phyloP scores from a whole-genome alignment of 2,888 invertebrate genomes.

The Acronicta leporina region DNA sequence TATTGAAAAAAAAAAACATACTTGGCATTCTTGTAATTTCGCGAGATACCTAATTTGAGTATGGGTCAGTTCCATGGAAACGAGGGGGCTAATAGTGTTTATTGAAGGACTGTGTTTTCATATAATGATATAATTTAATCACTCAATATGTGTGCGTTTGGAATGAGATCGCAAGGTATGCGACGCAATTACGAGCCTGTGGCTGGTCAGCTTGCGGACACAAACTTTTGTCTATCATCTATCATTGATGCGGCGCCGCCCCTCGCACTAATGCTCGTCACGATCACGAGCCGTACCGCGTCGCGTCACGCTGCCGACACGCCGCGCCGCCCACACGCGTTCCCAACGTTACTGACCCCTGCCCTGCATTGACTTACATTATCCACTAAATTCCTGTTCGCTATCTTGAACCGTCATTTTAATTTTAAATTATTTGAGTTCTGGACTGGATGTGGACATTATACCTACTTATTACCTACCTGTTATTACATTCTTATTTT shows the following conservation, averaged over 20 bases:
- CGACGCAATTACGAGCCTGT: conserved; percentile 38
- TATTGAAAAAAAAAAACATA: too few species aligned
- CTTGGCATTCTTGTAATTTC: too few species aligned
- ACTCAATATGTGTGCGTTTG: too few species aligned
- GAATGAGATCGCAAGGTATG: conserved; percentile 19
- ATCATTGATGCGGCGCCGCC: conserved; percentile 56
- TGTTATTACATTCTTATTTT: too few species aligned
- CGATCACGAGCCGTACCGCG: not conserved
- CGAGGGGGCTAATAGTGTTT: too few species aligned
- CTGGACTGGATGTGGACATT: not conserved
- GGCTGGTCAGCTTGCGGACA: conserved; percentile 34
- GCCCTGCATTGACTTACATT: conserved; percentile 6
- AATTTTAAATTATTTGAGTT: conserved; percentile 3
- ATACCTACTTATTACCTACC: too few species aligned
- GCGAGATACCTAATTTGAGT: too few species aligned
- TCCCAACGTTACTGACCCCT: conserved; percentile 19
- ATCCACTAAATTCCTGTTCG: conserved; percentile 13
- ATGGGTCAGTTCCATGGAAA: too few species aligned
- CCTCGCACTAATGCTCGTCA: conserved; percentile 5
- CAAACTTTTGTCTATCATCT: conserved; percentile 65
- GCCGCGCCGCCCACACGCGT: conserved; percentile 9
- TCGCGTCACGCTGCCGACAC: conserved; percentile 19
- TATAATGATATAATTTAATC: too few species aligned
- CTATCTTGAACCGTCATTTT: conserved; percentile 13
- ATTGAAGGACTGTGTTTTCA: too few species aligned